Percentiles rank a stretch among this genome's conserved stretches.
Evolutionary conservation across 2,113 vertebrate species (phyloP).

Genomic region (Myotis brandtii): DNA sequence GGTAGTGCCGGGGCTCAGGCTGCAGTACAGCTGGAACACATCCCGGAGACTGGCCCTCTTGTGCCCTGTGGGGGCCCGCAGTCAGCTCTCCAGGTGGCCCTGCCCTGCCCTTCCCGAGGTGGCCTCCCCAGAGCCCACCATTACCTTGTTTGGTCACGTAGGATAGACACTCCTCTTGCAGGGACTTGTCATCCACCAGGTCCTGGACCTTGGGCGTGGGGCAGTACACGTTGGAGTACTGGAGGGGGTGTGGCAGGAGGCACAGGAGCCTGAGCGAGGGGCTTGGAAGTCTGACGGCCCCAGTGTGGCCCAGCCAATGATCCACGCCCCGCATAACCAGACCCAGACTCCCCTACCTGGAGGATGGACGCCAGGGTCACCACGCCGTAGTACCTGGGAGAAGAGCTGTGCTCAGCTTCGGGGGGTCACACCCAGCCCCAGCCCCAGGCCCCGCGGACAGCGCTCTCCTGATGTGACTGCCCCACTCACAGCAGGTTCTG

Average conservation of each 20-base stretch:
- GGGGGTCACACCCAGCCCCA: background rate
- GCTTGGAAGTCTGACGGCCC: background rate
- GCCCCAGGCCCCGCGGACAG: background rate
- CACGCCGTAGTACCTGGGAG: conserved; percentile 94
- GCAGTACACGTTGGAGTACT: conserved; percentile 99
- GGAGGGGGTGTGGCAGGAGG: conserved; percentile 29
- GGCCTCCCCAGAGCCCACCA: background rate
- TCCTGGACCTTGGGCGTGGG: conserved; percentile 96
- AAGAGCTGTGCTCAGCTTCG: conserved; percentile 1
- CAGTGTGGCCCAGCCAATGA: background rate
- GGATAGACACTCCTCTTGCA: conserved; percentile 95
- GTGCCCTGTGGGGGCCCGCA: conserved; percentile 87
- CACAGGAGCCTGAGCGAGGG: background rate
- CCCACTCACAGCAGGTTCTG: conserved; percentile 95
- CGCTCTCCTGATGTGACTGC: too few relatives aligned
- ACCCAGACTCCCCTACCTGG: conserved; percentile 89
- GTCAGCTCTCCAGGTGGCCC: background rate
- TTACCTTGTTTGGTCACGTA: conserved; percentile 96
- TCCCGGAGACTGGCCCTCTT: conserved; percentile 95
- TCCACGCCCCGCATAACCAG: background rate
- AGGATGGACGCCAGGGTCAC: conserved; percentile 97
- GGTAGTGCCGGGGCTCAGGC: conserved; percentile 90
- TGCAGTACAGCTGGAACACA: conserved; percentile 92
- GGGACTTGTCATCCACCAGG: conserved; percentile 95
- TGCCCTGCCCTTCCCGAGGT: background rate